A percentile compares a stretch with the other conserved stretches of the same genome.
These are phyloP conservation scores for Ennomos erosarius DNA, from an alignment of 2,888 invertebrate genomes.

Conservation along the genomic window DNA sequence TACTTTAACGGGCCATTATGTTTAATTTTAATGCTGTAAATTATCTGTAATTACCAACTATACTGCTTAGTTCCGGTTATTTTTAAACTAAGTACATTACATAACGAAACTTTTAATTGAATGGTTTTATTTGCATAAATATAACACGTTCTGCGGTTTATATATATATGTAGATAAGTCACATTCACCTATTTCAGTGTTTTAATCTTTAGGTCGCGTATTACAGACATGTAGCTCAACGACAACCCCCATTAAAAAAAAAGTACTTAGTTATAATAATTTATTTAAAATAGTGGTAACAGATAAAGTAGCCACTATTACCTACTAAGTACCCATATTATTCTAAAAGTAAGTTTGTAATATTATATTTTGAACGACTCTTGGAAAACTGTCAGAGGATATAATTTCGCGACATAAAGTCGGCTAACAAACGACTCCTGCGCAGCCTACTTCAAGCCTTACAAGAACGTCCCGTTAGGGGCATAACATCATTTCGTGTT, in stretches of 20 bases:
- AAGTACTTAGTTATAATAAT: too few species aligned
- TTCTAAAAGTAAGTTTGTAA: slow-evolving; percentile 10
- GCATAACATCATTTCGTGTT: slow-evolving; percentile 23
- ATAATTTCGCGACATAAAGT: slow-evolving; percentile 44
- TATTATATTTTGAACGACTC: slow-evolving; percentile 24
- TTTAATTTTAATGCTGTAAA: slow-evolving; percentile 16
- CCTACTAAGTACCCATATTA: too few species aligned
- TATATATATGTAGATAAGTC: too few species aligned
- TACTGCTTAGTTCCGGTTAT: slow-evolving; percentile 18
- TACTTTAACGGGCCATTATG: slow-evolving; percentile 13
- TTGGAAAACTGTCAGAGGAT: slow-evolving; percentile 21
- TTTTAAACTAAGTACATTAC: not conserved
- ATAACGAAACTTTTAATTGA: not conserved
- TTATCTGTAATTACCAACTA: slow-evolving; percentile 3
- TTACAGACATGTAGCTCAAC: too few species aligned
- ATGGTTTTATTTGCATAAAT: slow-evolving; percentile 4
- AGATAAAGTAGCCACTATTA: too few species aligned
- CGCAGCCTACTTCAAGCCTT: slow-evolving; percentile 56
- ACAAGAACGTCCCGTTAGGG: slow-evolving; percentile 56
- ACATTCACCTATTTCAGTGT: too few species aligned
- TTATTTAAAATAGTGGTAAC: too few species aligned
- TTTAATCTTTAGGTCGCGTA: too few species aligned
- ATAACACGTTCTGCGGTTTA: too few species aligned
- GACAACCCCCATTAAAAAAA: too few species aligned
- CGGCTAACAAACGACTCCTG: slow-evolving; percentile 53